These are phyloP conservation scores for Chloroclystis v-ata DNA, from an alignment of 2,888 invertebrate genomes.

Conservation along the genomic window DNA sequence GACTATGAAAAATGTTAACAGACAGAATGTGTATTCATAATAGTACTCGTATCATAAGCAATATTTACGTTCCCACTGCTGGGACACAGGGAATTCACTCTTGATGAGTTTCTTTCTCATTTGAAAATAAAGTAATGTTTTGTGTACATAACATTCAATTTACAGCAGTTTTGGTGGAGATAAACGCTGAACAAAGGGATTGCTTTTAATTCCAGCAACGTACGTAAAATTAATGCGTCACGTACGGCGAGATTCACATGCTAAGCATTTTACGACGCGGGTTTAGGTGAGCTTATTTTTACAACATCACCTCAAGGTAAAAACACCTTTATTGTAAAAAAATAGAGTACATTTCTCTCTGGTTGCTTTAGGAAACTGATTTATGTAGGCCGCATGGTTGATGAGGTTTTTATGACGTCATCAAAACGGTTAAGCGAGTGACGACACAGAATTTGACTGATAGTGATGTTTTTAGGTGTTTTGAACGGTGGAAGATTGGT, in stretches of 20 bases:
- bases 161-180: slow-evolving; percentile 1
- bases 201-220: slow-evolving; percentile 26
- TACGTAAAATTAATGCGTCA: slow-evolving; percentile 25
- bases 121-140: neutral
- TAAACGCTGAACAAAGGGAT: slow-evolving; percentile 12
- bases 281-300: slow-evolving; percentile 27
- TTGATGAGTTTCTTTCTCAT: too few species aligned
- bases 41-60: too few species aligned
- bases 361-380: slow-evolving; percentile 28
- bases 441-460: slow-evolving; percentile 36
- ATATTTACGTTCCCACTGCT: too few species aligned
- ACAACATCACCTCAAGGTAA: neutral
- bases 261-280: slow-evolving; percentile 29
- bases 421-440: slow-evolving; percentile 54
- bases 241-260: slow-evolving; percentile 30
- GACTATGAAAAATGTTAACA: neutral
- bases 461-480: slow-evolving; percentile 28
- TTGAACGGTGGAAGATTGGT: slow-evolving; percentile 15
- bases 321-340: slow-evolving; percentile 5
- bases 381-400: slow-evolving; percentile 53
- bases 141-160: neutral
- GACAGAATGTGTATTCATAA: neutral
- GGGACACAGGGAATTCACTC: too few species aligned
- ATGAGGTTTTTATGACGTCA: slow-evolving; percentile 59
- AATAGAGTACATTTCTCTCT: slow-evolving; percentile 11